Evolutionary conservation across 2,888 invertebrate genomes (phyloP).

Genomic region (Periphyllus acericola): DNA sequence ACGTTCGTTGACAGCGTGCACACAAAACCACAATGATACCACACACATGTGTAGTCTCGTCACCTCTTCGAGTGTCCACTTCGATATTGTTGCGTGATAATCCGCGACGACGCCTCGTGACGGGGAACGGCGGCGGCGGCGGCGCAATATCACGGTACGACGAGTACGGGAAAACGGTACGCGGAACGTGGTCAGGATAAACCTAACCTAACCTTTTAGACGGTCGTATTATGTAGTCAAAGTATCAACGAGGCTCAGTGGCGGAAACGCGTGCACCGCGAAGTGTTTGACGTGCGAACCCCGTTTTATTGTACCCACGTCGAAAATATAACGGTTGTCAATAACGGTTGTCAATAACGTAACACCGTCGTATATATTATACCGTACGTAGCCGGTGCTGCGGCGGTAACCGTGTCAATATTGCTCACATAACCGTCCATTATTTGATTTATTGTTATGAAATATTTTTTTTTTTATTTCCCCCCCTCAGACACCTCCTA

Average conservation of each 20-base stretch:
- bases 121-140: too few relatives aligned
- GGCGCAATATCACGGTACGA: constrained; percentile 14
- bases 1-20: background rate
- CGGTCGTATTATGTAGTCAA: constrained; percentile 47
- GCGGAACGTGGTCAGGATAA: constrained; percentile 34
- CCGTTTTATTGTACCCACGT: constrained; percentile 21
- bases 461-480: background rate
- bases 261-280: background rate
- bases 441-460: constrained; percentile 26
- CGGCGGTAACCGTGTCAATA: constrained; percentile 4
- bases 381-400: too few relatives aligned
- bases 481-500: background rate
- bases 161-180: constrained; percentile 1
- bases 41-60: background rate
- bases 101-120: background rate
- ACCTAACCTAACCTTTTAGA: background rate
- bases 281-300: constrained; percentile 27
- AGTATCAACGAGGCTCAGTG: constrained; percentile 36
- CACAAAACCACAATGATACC: too few relatives aligned
- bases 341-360: constrained; percentile 50
- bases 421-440: constrained; percentile 12
- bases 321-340: constrained; percentile 49
- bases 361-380: background rate
- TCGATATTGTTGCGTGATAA: constrained; percentile 19
- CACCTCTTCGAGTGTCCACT: background rate